Evolutionary conservation across 1,140 invertebrate genomes (phyloP).

Genomic region (Dreissena rostriformis): DNA sequence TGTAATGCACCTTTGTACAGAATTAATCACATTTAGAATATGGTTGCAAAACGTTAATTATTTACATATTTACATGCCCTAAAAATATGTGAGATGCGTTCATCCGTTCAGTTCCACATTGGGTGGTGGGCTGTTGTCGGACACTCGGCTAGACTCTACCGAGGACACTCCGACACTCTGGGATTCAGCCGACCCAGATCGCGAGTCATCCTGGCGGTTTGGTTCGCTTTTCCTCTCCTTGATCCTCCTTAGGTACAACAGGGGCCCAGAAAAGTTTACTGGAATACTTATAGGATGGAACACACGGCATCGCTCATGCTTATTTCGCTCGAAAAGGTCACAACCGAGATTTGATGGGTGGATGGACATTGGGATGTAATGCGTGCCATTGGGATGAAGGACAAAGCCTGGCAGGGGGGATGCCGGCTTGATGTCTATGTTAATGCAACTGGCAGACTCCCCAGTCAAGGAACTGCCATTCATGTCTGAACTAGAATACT

Average conservation of each 20-base stretch:
- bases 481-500: constrained; percentile 73
- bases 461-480: constrained; percentile 53
- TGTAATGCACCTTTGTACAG: no score
- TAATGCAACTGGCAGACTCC: constrained; percentile 19
- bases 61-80: no score
- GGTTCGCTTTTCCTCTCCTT: background rate
- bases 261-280: constrained; percentile 72
- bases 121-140: constrained; percentile 36
- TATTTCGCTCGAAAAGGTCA: constrained; percentile 84
- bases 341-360: constrained; percentile 89
- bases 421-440: constrained; percentile 13
- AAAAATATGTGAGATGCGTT: background rate
- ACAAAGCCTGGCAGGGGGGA: constrained; percentile 87
- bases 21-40: no score
- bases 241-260: constrained; percentile 61
- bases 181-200: constrained; percentile 7
- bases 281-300: constrained; percentile 89
- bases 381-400: constrained; percentile 92
- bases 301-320: constrained; percentile 83
- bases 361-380: constrained; percentile 94
- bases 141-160: background rate
- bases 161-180: constrained; percentile 4
- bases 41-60: no score
- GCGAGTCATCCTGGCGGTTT: background rate
- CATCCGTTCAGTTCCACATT: constrained; percentile 1